Evolutionary conservation across 1,140 invertebrate genomes (phyloP).

Genomic region (Geopemphigus sp.): DNA sequence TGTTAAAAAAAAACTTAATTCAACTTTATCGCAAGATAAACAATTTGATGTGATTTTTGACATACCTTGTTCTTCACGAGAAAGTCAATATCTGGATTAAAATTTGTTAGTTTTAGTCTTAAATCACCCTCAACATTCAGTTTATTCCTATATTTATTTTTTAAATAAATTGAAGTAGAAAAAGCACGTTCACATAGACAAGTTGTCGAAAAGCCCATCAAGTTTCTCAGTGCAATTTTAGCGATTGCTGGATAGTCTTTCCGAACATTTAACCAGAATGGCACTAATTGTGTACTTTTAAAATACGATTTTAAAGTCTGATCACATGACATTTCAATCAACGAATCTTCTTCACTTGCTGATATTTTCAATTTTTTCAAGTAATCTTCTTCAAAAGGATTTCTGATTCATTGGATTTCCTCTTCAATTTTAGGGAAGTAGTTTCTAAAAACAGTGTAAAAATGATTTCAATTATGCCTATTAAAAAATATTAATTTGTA

Average conservation of each 20-base stretch:
- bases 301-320: neutral
- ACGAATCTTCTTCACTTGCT: neutral
- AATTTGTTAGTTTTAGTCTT: neutral
- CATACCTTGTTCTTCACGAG: neutral
- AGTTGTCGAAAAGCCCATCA: neutral
- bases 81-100: neutral
- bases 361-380: neutral
- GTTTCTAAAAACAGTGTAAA: no score
- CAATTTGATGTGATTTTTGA: neutral
- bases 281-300: neutral
- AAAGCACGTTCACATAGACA: neutral
- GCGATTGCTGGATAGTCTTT: neutral
- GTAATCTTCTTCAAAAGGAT: neutral
- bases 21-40: no score
- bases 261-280: neutral
- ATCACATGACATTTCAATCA: neutral
- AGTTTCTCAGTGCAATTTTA: neutral
- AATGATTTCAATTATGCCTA: no score
- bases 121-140: neutral
- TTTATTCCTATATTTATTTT: neutral
- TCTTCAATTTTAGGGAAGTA: neutral
- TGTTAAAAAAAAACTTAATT: no score
- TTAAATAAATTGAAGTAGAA: neutral
- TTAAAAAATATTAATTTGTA: no score
- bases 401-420: neutral